Evolutionary conservation across 2,797 vertebrate genomes (phyloP).

Genomic region (Melopsittacus undulatus): DNA sequence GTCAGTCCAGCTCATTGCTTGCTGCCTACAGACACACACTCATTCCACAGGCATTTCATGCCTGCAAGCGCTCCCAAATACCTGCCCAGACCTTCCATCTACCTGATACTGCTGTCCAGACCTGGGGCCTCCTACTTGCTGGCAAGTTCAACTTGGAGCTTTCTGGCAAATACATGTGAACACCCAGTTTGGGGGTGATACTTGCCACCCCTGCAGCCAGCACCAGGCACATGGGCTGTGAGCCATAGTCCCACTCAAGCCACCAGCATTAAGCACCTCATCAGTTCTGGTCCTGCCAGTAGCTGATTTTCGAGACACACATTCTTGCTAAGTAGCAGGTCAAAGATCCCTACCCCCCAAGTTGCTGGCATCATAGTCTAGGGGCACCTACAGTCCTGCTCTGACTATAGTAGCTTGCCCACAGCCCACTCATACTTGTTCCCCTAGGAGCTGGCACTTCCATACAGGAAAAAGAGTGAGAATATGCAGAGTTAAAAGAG

Average conservation of each 20-base stretch:
- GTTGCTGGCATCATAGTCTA: not conserved
- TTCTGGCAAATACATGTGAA: not conserved
- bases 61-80: not conserved
- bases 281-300: not conserved
- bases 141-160: not conserved
- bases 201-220: accelerated
- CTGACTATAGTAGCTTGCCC: not conserved
- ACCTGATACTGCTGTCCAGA: not conserved
- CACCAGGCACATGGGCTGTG: not conserved
- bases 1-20: not conserved
- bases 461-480: not conserved
- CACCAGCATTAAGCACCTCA: accelerated
- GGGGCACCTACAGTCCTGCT: not conserved
- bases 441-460: not conserved
- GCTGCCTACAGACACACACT: not conserved
- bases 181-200: not conserved
- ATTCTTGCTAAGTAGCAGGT: not conserved
- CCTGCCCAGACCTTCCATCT: not conserved
- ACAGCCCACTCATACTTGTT: too few relatives aligned
- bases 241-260: not conserved
- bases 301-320: not conserved
- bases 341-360: accelerated
- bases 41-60: not conserved
- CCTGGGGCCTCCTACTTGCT: accelerated
- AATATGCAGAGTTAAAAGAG: not conserved